Evolutionary conservation across 2,797 vertebrate genomes (phyloP).

Genomic region (Alectoris magna): DNA sequence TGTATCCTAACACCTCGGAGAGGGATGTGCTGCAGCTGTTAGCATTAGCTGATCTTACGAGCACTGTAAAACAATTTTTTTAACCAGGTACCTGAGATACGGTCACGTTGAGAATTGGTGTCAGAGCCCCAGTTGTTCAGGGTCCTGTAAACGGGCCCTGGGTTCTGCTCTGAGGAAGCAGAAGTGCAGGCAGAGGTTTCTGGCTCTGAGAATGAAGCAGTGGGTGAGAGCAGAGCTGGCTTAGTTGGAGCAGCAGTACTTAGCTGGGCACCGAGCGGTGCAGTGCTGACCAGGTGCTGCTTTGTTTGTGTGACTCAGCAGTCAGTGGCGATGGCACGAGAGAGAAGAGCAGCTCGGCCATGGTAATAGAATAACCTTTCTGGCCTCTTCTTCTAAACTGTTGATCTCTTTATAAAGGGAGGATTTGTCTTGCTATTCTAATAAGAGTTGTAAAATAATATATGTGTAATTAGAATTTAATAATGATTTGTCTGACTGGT

Average conservation of each 20-base stretch:
- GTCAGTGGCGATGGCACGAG: background rate
- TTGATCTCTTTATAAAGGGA: constrained; percentile 31
- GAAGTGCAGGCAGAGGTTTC: background rate
- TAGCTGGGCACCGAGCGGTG: background rate
- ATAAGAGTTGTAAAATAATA: constrained; percentile 60
- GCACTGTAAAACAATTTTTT: fast-evolving
- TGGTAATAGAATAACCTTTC: constrained; percentile 7
- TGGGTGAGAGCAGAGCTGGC: background rate
- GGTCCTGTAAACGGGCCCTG: background rate
- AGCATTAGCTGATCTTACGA: background rate
- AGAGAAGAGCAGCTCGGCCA: background rate
- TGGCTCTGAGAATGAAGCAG: background rate
- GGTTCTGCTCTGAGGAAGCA: background rate
- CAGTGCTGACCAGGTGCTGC: constrained; percentile 38
- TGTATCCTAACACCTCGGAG: fast-evolving
- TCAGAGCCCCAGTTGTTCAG: background rate
- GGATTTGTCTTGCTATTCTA: constrained; percentile 58
- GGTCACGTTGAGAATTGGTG: background rate
- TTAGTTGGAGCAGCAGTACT: too few species aligned
- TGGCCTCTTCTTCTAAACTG: constrained; percentile 27
- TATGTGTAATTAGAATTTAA: constrained; percentile 69
- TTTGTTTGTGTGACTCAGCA: constrained; percentile 22
- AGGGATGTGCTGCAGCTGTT: background rate
- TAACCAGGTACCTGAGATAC: fast-evolving
- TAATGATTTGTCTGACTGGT: constrained; percentile 52